phyloP scores from a whole-genome alignment of 64 coral and sea anemone genomes.

The Anthopleura sola region DNA sequence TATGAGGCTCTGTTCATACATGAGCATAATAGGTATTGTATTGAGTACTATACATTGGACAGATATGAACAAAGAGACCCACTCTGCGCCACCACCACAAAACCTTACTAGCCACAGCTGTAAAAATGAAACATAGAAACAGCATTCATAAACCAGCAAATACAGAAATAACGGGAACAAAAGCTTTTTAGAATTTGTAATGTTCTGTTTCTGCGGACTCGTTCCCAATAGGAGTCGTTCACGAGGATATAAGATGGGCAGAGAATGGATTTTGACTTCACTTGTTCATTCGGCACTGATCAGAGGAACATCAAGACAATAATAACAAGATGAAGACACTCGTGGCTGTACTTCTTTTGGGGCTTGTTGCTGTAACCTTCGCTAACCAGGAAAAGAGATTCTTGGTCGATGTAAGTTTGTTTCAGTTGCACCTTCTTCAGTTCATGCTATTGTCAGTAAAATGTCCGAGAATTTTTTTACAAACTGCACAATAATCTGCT shows the following conservation, averaged over 20 bases:
- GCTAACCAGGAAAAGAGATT: conserved; percentile 11
- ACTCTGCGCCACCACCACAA: background rate
- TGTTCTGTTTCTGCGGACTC: background rate
- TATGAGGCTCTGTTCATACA: background rate
- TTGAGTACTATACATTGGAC: background rate
- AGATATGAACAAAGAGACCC: background rate
- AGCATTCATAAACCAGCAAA: background rate
- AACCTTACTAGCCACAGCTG: background rate
- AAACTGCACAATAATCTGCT: too few species aligned
- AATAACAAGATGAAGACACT: conserved; percentile 22
- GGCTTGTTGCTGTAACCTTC: background rate
- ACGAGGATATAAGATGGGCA: background rate
- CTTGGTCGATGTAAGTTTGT: background rate
- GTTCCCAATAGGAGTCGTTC: background rate
- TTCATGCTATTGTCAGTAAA: too few species aligned
- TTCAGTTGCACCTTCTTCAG: too few species aligned
- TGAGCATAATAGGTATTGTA: background rate
- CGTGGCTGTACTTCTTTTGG: conserved; percentile 2
- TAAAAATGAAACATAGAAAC: background rate
- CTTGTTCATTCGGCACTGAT: background rate
- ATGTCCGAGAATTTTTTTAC: background rate
- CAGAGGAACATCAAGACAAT: background rate
- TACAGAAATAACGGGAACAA: background rate
- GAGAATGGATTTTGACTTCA: background rate
- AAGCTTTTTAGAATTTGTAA: background rate